Base-by-base conservation (phyloP, 2,797 vertebrate genomes). In the Scleropages formosus region DNA sequence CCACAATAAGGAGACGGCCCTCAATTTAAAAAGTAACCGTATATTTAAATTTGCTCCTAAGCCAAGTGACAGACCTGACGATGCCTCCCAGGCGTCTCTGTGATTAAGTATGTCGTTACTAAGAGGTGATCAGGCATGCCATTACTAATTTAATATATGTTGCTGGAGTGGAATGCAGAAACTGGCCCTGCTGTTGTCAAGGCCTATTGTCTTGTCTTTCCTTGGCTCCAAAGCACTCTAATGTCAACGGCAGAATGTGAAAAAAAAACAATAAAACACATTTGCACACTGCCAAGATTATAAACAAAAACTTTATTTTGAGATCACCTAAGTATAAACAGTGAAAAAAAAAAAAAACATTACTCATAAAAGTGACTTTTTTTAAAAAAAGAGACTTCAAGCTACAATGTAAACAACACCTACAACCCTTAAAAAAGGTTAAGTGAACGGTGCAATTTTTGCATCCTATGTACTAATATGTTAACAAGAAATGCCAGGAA, bases 81-180 rank as follows among this genome's bases (percentile, higher is more conserved):
- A 58, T 20, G 56, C 53, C 74, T 71, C 51, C 13, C 31, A 59
- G 22, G 44, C 53, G 61, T 39, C 65, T 69, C 31, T 8, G 18
- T 75, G 65, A 75, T 75, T 47, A 75, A 75, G 74, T 61, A 49
- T 59, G 44, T 75, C 53, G 22, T 75, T 69, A 60, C 56, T 75
- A 59, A 69, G 58, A 20, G 65, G 65, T 75, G 56, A 75, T 68
- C 65, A n/a, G 59, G 56, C 20, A 61, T 26, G 56, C 31, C 22
- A 67, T 47, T 75, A 26, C 65, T 26, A 39, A 68, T 69, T 75
- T 68, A 59, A 68, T 61, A 64, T 64, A 49, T 66, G 27, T 20
- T 47, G 65, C 15, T 61, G 39, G 44, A 73, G 44, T 15, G 10
- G 11, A 64, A n/a, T 53, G 44, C 72, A 26, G 22, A 27, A 24